Conservation (phyloP, 2,113 vertebrate genomes). For the Mormyrus lacerda region DNA sequence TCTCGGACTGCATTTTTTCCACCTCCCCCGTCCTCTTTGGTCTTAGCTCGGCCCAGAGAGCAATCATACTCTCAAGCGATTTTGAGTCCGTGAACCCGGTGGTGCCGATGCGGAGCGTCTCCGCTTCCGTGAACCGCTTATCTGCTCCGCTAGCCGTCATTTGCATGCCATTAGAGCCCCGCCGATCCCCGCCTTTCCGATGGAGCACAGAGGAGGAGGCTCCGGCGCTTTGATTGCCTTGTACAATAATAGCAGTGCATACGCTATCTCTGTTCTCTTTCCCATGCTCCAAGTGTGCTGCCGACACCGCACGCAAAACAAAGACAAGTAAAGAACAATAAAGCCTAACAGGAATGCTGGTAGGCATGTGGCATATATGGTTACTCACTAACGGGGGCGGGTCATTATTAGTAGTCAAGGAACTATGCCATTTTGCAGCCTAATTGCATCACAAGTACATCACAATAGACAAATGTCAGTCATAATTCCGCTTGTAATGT, state of each 20-base stretch:
- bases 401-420: neutral
- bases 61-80: conserved; percentile 19
- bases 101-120: neutral
- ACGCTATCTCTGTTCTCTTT: neutral
- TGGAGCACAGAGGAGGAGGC: neutral
- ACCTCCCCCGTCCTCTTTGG: conserved; percentile 16
- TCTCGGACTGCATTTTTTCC: conserved; percentile 23
- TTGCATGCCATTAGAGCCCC: conserved; percentile 37
- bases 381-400: neutral
- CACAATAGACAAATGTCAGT: neutral
- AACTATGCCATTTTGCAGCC: neutral
- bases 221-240: neutral
- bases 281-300: neutral
- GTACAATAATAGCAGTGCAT: neutral
- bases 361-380: neutral
- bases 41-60: conserved; percentile 26
- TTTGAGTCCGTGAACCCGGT: conserved; percentile 10
- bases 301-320: neutral
- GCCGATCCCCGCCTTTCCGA: neutral
- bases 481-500: neutral
- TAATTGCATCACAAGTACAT: neutral
- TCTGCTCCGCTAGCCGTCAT: conserved; percentile 35
- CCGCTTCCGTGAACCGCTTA: conserved; percentile 30
- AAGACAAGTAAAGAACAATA: neutral
- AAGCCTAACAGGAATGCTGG: neutral